These are phyloP conservation scores for Thalassarche chlororhynchos DNA, from an alignment of 2,113 vertebrate genomes.

Conservation along the genomic window DNA sequence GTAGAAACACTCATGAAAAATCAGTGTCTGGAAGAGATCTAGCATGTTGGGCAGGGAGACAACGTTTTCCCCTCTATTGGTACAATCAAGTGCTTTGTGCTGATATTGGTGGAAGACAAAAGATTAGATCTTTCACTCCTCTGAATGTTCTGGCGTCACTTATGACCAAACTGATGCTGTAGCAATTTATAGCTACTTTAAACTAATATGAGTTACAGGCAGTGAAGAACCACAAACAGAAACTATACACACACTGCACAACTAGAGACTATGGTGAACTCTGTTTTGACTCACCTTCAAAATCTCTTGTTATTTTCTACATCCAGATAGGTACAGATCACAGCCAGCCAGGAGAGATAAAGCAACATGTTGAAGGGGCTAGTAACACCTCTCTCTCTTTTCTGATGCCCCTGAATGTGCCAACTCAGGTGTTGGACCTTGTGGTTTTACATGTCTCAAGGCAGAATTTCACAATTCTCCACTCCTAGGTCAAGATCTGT, in stretches of 20 bases:
- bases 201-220: not conserved
- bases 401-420: not conserved
- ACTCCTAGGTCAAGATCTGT: not conserved
- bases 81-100: not conserved
- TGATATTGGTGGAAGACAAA: not conserved
- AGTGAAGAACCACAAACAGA: not conserved
- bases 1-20: not conserved
- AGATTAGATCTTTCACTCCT: not conserved
- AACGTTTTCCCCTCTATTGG: not conserved
- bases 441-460: not conserved
- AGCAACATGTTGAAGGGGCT: too few relatives aligned
- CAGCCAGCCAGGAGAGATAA: not conserved
- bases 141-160: not conserved
- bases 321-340: not conserved
- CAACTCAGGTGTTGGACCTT: not conserved
- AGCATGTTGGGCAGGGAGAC: not conserved
- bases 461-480: not conserved
- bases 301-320: not conserved
- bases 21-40: not conserved
- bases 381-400: not conserved
- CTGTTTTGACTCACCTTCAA: not conserved
- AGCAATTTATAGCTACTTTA: not conserved
- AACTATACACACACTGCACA: not conserved
- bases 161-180: not conserved
- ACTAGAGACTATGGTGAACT: not conserved